Base-by-base conservation (phyloP, 2,888 invertebrate genomes). In the Cyclophora punctaria region DNA sequence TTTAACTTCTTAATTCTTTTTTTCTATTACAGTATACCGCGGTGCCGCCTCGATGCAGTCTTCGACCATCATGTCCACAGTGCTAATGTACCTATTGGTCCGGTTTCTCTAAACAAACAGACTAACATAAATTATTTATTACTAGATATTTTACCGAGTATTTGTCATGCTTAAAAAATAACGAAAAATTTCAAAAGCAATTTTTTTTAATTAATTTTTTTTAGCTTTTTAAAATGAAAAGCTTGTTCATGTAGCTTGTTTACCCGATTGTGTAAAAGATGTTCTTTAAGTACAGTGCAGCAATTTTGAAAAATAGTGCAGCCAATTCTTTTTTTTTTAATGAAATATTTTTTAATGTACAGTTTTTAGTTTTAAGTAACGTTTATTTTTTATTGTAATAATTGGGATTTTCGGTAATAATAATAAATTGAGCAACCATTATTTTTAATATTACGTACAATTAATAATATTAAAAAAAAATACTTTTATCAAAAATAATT, bases 1-100 rank as follows among this genome's bases (percentile, higher is more conserved):
- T 48, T 47, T 43, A 35, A 7, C n/a, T 2, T 20, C n/a, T 2
- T 20, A 44, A 3, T 44, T 35, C 48, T 46, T 54, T 59, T 51
- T 56, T 64, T 81, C 79, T 20, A 20, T 20, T 20, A 7, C 80
- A 87, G 86, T 83, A 41, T 72, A 67, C 59, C 67, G 73, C 44
- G 66, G 60, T 35, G 75, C 73, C 34, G 62, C 72, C 56, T 69
- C 78, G 61, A 64, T 73, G 34, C 63, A 67, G 37, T 71, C 81
- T 0, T 60, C 74, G 0, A 55, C 71, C 2, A 55, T 75, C 2
- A 44, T 83, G 2, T 67, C 80, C 0, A 62, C 83, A 2, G 60
- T 75, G 6, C 59, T 84, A 48, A 85, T 85, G 74, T 87, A 84
- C 55, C 69, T 87, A 3, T 76, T 87, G 49, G 78, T 86, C 7